These are phyloP conservation scores for Charina bottae DNA, from an alignment of 2,113 vertebrate species.

Conservation along the genomic window DNA sequence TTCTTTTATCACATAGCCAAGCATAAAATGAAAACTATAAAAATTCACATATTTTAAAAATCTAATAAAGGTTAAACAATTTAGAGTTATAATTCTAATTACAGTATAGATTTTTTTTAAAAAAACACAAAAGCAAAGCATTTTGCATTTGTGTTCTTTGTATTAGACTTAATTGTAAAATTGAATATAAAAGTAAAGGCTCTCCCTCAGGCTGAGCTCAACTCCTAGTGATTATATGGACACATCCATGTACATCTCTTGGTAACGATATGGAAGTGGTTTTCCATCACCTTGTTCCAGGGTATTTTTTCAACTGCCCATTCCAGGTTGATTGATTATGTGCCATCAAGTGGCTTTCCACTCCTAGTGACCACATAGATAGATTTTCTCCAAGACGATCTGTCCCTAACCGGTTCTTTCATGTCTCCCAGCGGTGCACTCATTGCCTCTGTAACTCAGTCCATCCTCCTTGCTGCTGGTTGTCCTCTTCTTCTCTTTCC, in stretches of 20 bases:
- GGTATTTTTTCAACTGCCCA: neutral
- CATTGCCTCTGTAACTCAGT: neutral
- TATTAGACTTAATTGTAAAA: slow-evolving; percentile 75
- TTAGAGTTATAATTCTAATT: slow-evolving; percentile 66
- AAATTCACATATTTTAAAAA: neutral
- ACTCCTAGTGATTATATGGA: neutral
- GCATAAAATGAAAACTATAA: neutral
- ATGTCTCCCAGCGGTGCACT: neutral
- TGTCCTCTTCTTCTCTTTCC: slow-evolving; percentile 56
- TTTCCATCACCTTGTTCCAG: neutral
- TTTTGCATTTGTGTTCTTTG: slow-evolving; percentile 75
- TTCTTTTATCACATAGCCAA: neutral
- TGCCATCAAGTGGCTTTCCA: neutral
- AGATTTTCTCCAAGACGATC: neutral
- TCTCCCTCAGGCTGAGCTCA: slow-evolving; percentile 41
- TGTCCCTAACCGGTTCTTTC: neutral
- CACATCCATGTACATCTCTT: neutral
- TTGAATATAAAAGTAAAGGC: slow-evolving; percentile 76
- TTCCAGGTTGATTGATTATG: neutral
- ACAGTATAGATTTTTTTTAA: slow-evolving; percentile 68
- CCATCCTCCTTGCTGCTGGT: neutral
- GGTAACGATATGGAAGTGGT: no score
- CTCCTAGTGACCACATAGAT: neutral
- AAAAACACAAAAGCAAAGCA: slow-evolving; percentile 41
- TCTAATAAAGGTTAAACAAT: slow-evolving; percentile 8